Conservation (phyloP, 37 sponge, comb jelly and placozoan genomes). For the Chondrosia reniformis region DNA sequence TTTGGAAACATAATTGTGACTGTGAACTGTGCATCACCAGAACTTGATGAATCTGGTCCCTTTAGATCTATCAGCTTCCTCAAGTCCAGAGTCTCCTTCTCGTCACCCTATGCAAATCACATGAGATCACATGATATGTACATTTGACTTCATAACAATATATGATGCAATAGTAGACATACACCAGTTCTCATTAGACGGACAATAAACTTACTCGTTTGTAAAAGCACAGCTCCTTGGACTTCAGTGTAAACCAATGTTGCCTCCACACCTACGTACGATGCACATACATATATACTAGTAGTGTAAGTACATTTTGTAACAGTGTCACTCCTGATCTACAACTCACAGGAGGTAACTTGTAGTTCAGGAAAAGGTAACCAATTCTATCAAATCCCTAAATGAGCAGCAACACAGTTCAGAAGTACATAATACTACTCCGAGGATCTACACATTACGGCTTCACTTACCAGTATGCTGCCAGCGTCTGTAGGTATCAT, state of each 20-base stretch:
- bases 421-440: neutral
- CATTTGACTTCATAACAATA: too few relatives aligned
- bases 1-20: constrained; percentile 48
- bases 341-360: constrained; percentile 33
- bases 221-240: constrained; percentile 53
- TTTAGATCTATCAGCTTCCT: constrained; percentile 54
- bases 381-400: constrained; percentile 79
- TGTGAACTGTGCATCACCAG: constrained; percentile 34
- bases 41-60: constrained; percentile 34
- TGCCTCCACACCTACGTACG: constrained; percentile 57
- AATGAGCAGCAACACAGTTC: neutral
- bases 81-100: constrained; percentile 56
- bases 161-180: too few relatives aligned
- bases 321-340: neutral
- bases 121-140: neutral
- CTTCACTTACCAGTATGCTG: too few relatives aligned
- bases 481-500: too few relatives aligned
- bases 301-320: neutral
- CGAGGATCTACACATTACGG: too few relatives aligned
- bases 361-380: constrained; percentile 36
- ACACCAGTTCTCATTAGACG: too few relatives aligned
- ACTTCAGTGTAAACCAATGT: constrained; percentile 72
- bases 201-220: constrained; percentile 36
- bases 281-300: neutral
- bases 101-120: constrained; percentile 28